These are phyloP conservation scores for Acanthosepion pharaonis DNA, from an alignment of 2,888 invertebrate genomes.

Conservation along the genomic window DNA sequence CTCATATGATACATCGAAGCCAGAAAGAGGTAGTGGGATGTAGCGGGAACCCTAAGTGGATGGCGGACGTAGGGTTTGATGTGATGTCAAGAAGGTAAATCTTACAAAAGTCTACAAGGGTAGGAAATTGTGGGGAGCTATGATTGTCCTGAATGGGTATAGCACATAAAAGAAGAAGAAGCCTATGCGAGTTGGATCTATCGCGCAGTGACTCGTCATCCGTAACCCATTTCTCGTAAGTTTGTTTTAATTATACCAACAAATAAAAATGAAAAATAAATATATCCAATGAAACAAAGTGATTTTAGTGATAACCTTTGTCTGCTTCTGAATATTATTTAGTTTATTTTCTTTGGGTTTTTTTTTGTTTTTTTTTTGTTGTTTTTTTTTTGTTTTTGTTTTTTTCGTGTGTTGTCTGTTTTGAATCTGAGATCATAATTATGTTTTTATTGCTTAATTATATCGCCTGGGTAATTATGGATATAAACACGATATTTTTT, in stretches of 20 bases:
- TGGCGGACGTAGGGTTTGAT: no score
- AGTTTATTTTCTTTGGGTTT: neutral
- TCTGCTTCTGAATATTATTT: neutral
- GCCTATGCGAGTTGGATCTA: no score
- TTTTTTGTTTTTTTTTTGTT: neutral
- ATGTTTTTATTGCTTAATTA: neutral
- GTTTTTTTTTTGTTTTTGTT: neutral
- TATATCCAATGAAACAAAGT: neutral
- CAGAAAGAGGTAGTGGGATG: no score
- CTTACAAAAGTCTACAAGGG: no score
- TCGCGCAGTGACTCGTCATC: no score
- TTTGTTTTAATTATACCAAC: neutral
- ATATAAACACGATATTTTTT: constrained; percentile 33
- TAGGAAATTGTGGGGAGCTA: no score
- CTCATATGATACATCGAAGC: no score
- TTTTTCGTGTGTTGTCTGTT: neutral
- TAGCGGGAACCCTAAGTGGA: no score
- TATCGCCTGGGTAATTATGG: constrained; percentile 2
- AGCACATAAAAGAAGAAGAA: no score
- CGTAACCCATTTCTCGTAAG: neutral
- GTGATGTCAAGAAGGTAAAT: no score
- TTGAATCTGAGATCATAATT: neutral
- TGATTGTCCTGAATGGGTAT: no score
- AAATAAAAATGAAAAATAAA: neutral
- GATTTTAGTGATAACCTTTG: neutral